Evolutionary conservation across 2,113 vertebrate genomes (phyloP).

Genomic region (Elephantulus edwardii): DNA sequence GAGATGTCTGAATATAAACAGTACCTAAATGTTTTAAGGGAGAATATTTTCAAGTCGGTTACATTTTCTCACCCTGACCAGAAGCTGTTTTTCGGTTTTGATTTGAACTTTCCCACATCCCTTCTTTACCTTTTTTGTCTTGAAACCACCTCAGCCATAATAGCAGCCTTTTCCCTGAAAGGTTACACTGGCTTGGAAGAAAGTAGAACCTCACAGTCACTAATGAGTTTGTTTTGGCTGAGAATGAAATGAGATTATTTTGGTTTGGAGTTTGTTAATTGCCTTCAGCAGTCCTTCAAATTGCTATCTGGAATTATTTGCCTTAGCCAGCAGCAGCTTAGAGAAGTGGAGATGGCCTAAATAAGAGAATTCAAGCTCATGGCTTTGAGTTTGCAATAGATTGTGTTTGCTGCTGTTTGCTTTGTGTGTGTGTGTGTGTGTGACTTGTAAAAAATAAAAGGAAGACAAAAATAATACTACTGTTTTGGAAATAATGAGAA

Average conservation of each 20-base stretch:
- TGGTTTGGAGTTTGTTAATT: not conserved
- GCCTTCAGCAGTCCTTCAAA: conserved; percentile 27
- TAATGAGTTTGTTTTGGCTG: conserved; percentile 66
- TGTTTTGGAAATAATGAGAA: not conserved
- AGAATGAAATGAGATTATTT: too few species aligned
- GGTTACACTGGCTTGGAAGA: conserved; percentile 31
- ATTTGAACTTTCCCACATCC: not conserved
- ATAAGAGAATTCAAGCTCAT: not conserved
- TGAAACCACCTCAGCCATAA: not conserved
- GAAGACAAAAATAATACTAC: not conserved
- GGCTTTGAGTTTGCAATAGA: conserved; percentile 1
- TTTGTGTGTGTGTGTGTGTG: too few species aligned
- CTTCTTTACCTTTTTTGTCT: not conserved
- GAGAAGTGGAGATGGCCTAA: not conserved
- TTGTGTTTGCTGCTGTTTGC: not conserved
- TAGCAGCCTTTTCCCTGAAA: not conserved
- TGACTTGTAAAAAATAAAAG: not conserved
- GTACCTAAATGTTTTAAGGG: not conserved
- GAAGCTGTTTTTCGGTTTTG: conserved; percentile 1
- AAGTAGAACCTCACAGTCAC: conserved; percentile 12
- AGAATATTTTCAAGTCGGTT: conserved; percentile 26
- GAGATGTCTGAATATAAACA: not conserved
- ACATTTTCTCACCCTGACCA: not conserved
- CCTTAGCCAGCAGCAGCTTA: not conserved
- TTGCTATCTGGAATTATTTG: conserved; percentile 35